Base-by-base conservation (phyloP, 2,113 vertebrate species). In the Bostrychus sinensis region DNA sequence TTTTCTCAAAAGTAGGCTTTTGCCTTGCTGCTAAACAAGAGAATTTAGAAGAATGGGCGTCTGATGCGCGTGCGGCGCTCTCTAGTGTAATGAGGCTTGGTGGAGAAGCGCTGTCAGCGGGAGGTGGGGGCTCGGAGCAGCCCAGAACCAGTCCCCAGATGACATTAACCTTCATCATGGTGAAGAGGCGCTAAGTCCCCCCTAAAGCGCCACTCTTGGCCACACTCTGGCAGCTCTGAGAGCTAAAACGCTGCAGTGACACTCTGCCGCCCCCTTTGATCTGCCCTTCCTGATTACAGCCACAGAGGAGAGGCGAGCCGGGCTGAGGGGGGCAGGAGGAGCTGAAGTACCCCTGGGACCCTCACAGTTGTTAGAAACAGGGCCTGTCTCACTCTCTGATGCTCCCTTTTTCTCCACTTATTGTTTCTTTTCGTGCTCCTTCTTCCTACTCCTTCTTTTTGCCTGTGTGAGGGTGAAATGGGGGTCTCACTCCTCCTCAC, bases 131-230 rank as follows among this genome's bases (percentile, higher is more conserved):
- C 70, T 41, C n/a, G 77, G 72, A 81, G 76, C 67, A 72, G 76
- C 70, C 74, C 80, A 82, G 72, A 83, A 72, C 74, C 77, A 74
- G 87, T 82, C 85, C 82, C 86, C 82, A 84, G 87, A 86, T 86
- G 86, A 88, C 87, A 89, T 90, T 90, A 90, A 90, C 88, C 88
- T 85, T 89, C 87, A 89, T 89, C 88, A 85, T 84, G 65, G 82
- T 85, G 77, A 89, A 89, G 87, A 91, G 86, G 84, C 66, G 62
- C 83, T 79, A 88, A 83, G 80, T 77, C 82, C 63, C 82, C 82
- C 82, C 85, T 75, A 68, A 78, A 88, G 86, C 86, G 56, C 63
- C 72, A 81, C 82, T 87, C 87, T 75, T 68, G 75, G 84, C 81
- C 76, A 80, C 87, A 86, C 75, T 86, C 73, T 75, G 84, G 75